Conservation (phyloP, 1,140 invertebrate genomes). For the Drosophila saltans region DNA sequence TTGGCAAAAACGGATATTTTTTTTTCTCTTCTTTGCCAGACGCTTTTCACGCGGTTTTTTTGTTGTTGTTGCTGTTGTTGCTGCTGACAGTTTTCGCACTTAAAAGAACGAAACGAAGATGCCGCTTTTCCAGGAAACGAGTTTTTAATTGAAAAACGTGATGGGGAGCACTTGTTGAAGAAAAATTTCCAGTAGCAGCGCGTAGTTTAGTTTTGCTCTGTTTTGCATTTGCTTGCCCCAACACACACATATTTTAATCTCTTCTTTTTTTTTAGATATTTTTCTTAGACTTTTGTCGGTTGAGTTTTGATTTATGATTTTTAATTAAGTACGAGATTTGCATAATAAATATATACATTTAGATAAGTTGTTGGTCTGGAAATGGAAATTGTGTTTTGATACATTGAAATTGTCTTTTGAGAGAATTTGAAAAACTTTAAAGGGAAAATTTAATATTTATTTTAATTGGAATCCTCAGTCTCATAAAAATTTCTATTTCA, state of each 20-base stretch:
- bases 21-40: slow-evolving; percentile 13
- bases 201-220: not conserved
- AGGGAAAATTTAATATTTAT: no score
- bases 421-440: no score
- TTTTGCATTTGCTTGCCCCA: slow-evolving; percentile 19
- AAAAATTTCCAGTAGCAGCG: slow-evolving; percentile 26
- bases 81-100: slow-evolving; percentile 40
- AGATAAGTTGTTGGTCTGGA: no score
- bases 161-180: slow-evolving; percentile 25
- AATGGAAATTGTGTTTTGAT: no score
- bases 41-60: slow-evolving; percentile 34
- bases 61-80: not conserved
- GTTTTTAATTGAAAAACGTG: slow-evolving; percentile 80
- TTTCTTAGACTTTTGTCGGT: slow-evolving; percentile 60
- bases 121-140: slow-evolving; percentile 44
- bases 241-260: no score
- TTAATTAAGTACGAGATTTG: slow-evolving; percentile 66
- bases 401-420: no score
- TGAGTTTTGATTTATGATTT: slow-evolving; percentile 64
- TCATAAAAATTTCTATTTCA: no score
- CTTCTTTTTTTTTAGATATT: slow-evolving; percentile 28
- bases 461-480: no score
- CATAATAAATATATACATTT: not conserved
- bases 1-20: slow-evolving; percentile 64
- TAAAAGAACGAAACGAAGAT: slow-evolving; percentile 10